A percentile compares a stretch with the other conserved stretches of the same genome.
phyloP scores from a whole-genome alignment of 2,888 invertebrate species.

The Drosophila pseudotalamancana region DNA sequence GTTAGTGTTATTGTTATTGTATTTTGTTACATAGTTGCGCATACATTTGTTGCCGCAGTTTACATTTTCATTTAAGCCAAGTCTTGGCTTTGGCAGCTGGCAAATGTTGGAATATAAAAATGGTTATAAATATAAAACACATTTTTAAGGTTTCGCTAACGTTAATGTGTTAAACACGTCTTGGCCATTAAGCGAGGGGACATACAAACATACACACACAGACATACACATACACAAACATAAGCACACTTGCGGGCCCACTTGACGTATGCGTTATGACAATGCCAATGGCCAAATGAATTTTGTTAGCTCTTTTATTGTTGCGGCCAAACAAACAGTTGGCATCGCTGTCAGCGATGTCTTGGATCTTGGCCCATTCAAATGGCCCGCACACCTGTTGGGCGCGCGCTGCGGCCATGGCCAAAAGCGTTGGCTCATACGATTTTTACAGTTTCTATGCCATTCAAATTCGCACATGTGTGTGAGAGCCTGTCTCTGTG shows the following conservation, averaged over 20 bases:
- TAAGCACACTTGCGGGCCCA: slow-evolving; percentile 19
- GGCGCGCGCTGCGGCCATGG: slow-evolving; percentile 60
- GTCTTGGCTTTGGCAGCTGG: slow-evolving; percentile 30
- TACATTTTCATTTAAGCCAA: slow-evolving; percentile 48
- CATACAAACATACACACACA: slow-evolving; percentile 12
- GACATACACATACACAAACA: neutral
- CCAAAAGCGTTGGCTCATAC: slow-evolving; percentile 42
- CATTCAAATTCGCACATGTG: slow-evolving; percentile 65
- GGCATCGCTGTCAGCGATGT: slow-evolving; percentile 32
- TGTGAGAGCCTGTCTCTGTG: slow-evolving; percentile 8
- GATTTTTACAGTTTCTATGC: slow-evolving; percentile 50
- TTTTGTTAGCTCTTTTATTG: slow-evolving; percentile 41
- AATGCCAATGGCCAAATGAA: slow-evolving; percentile 59
- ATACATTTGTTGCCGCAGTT: slow-evolving; percentile 37
- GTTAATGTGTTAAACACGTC: slow-evolving; percentile 75
- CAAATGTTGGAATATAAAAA: slow-evolving; percentile 51
- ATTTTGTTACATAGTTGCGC: slow-evolving; percentile 34
- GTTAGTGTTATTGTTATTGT: slow-evolving; percentile 39
- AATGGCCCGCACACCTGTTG: slow-evolving; percentile 71
- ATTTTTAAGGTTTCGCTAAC: slow-evolving; percentile 57
- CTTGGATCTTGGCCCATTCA: slow-evolving; percentile 60
- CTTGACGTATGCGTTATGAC: slow-evolving; percentile 77
- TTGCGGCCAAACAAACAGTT: slow-evolving; percentile 42
- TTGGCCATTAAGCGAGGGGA: slow-evolving; percentile 65
- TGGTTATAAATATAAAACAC: slow-evolving; percentile 56